Base-by-base conservation (phyloP, 1,140 invertebrate species). In the Panagrolaimus sp. region DNA sequence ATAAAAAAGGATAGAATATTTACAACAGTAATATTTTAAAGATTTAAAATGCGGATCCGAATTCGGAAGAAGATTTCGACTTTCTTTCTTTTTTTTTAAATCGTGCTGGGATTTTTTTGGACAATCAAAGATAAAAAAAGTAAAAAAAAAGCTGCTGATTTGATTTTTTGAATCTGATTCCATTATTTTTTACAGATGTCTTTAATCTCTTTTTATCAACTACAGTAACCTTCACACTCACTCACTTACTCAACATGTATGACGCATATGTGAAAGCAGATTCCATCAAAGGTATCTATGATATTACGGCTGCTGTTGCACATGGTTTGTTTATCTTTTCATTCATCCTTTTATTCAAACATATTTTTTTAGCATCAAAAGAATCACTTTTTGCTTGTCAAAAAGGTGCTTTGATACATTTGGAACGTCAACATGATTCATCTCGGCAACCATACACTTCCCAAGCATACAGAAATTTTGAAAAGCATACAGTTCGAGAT, bases 401-500 rank as follows among this genome's bases (percentile, higher is more conserved):
- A 58, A 14, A 17, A 21, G 52, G 52, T 21, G 52, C 52, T 1
- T 28, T 58, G 4, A 28, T 58, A 21, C 52, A 58, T 58, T 58
- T 58, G 10, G n/a, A 14, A 8, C 52, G 52, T n/a, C 52, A 21
- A 21, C 21, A 58, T 26, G 52, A 58, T 58, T 5, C 52, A 9
- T 26, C 52, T 21, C 52, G 52, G 0, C 21, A 28, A 21, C 7
- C 32, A 38, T 58, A 58, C 17, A 28, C 21, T 12, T 28, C 52
- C 3, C 52, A 58, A 6, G 52, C 52, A 0, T 58, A 26, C 17
- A 21, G 52, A 21, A 12, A 14, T 17, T 58, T 58, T 21, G 52
- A 58, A 58, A 58, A 58, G 17, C 21, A 58, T 21, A 58, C 52
- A 5, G 52, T 58, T 21, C 52, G 28, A n/a, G 52, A 58, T 21